Conservation (phyloP, 1,140 invertebrate species). For the Eciton burchellii region DNA sequence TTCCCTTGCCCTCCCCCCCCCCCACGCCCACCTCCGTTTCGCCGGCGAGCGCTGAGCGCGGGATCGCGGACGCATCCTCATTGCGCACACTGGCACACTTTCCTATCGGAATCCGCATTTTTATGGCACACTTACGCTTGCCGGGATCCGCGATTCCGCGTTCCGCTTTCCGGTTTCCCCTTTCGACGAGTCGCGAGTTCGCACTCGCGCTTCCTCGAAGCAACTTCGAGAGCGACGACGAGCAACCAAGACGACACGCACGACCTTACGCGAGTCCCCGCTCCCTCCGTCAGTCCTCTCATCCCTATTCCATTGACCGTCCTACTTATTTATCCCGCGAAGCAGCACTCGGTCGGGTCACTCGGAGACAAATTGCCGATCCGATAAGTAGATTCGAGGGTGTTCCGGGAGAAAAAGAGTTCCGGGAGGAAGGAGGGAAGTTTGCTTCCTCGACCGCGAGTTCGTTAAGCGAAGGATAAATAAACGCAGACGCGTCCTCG, state of each 20-base stretch:
- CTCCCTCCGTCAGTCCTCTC: neutral
- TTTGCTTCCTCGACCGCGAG: too few relatives aligned
- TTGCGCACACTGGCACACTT: too few relatives aligned
- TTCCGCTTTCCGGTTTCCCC: neutral
- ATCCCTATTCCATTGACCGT: slow-evolving; percentile 2
- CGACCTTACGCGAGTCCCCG: slow-evolving; percentile 1
- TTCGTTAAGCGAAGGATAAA: slow-evolving; percentile 4
- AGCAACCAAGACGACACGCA: neutral
- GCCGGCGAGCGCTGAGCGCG: too few relatives aligned
- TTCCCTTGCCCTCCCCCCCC: too few relatives aligned
- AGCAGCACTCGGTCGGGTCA: neutral
- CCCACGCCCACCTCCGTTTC: too few relatives aligned
- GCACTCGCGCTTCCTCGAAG: neutral
- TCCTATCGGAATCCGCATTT: neutral
- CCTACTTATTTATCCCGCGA: slow-evolving; percentile 20
- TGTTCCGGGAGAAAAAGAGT: neutral
- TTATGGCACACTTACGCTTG: neutral
- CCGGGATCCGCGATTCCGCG: neutral
- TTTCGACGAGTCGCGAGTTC: too few relatives aligned
- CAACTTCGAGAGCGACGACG: too few relatives aligned
- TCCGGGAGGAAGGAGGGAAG: neutral
- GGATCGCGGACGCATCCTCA: too few relatives aligned
- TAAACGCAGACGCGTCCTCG: neutral
- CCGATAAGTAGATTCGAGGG: neutral
- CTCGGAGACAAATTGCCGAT: slow-evolving; percentile 1